Conservation (phyloP, 2,113 vertebrate species). For the Cariama cristata region DNA sequence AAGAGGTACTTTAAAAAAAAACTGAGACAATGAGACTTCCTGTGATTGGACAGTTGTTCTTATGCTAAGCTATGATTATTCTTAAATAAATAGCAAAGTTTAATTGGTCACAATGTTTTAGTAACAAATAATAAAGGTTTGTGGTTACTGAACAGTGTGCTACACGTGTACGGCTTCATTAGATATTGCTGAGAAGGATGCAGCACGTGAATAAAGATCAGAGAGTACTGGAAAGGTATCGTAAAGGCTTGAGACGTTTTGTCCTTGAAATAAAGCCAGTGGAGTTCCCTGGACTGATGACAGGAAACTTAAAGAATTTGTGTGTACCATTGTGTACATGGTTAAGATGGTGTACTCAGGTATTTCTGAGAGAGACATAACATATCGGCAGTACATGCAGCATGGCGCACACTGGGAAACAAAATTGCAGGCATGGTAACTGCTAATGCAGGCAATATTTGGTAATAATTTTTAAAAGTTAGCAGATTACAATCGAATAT, state of each 20-base stretch:
- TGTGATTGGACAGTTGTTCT: background rate
- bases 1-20: background rate
- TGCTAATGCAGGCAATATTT: background rate
- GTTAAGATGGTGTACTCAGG: background rate
- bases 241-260: background rate
- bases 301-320: background rate
- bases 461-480: background rate
- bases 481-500: accelerated
- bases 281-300: background rate
- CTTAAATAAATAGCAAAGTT: background rate
- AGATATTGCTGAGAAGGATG: background rate
- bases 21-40: background rate
- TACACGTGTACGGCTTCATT: accelerated
- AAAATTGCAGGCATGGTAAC: accelerated
- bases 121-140: background rate
- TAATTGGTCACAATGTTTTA: background rate
- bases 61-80: background rate
- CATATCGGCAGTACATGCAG: accelerated
- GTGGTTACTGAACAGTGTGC: background rate
- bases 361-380: background rate
- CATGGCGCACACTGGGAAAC: accelerated
- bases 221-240: background rate
- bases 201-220: background rate
- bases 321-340: background rate
- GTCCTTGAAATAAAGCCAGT: background rate